Percentiles rank a stretch among this genome's conserved stretches.
Evolutionary conservation across 1,140 invertebrate species (phyloP).

Genomic region (Platyura marginata): DNA sequence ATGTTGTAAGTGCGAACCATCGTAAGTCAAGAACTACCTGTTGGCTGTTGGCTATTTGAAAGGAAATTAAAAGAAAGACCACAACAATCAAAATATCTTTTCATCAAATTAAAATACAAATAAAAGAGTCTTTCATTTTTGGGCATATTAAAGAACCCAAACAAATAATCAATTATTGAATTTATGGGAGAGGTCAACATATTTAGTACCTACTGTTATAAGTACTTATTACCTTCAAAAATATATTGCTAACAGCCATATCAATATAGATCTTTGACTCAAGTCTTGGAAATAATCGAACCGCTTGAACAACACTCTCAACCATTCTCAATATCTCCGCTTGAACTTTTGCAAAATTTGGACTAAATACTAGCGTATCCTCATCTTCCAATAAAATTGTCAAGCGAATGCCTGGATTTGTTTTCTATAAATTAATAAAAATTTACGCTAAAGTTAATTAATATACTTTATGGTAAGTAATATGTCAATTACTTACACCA

Average conservation of each 20-base stretch:
- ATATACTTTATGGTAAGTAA: slow-evolving; percentile 2
- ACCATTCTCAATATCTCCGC: slow-evolving; percentile 49
- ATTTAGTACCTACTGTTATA: no score
- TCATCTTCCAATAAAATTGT: slow-evolving; percentile 44
- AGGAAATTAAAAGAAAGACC: no score
- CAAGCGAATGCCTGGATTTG: slow-evolving; percentile 56
- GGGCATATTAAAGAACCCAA: not conserved
- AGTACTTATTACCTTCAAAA: not conserved
- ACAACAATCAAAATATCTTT: no score
- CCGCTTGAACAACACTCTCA: slow-evolving; percentile 49
- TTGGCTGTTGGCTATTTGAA: no score
- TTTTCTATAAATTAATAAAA: slow-evolving; percentile 27
- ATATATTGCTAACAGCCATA: not conserved
- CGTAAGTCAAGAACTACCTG: no score
- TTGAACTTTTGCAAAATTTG: slow-evolving; percentile 54
- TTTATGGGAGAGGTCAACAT: no score
- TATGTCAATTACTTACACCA: slow-evolving; percentile 48
- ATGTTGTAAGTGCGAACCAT: no score
- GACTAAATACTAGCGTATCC: slow-evolving; percentile 53
- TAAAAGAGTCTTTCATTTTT: no score
- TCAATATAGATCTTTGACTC: slow-evolving; percentile 27
- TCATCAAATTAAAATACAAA: no score
- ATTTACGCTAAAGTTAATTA: slow-evolving; percentile 2
- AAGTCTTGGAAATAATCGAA: slow-evolving; percentile 47
- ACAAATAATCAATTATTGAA: not conserved